Percentiles rank a stretch among this genome's conserved stretches.
Evolutionary conservation across 2,888 invertebrate species (phyloP).

Genomic region (Margaritifera margaritifera): DNA sequence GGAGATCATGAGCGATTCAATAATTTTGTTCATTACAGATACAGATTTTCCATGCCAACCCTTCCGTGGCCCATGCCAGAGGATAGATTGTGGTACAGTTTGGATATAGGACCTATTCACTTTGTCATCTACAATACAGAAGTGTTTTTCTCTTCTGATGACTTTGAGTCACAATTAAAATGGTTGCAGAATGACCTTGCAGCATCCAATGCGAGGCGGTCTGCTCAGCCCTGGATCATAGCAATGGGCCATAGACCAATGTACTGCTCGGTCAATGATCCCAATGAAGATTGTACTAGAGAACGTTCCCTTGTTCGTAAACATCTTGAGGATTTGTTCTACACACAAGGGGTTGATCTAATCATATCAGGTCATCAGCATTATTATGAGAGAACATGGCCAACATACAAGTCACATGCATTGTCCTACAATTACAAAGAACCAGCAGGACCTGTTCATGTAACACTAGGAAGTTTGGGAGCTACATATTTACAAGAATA

Average conservation of each 20-base stretch:
- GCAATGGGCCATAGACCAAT: constrained; percentile 70
- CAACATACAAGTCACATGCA: constrained; percentile 56
- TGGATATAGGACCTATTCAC: constrained; percentile 66
- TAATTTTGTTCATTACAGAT: constrained; percentile 53
- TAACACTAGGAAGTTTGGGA: constrained; percentile 59
- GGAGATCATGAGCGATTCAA: constrained; percentile 60
- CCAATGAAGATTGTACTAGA: constrained; percentile 51
- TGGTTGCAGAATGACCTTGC: constrained; percentile 63
- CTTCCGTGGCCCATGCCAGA: constrained; percentile 63
- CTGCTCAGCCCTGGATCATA: constrained; percentile 67
- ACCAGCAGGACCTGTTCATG: constrained; percentile 59
- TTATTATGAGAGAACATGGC: constrained; percentile 66
- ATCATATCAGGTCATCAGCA: constrained; percentile 63
- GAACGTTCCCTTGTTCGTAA: constrained; percentile 43
- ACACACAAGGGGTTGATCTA: constrained; percentile 62
- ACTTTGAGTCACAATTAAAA: constrained; percentile 75
- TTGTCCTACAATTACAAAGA: constrained; percentile 54
- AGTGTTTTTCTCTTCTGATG: constrained; percentile 71
- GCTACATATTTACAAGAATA: constrained; percentile 48
- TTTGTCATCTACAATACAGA: constrained; percentile 62
- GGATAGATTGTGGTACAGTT: constrained; percentile 69
- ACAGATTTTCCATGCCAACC: constrained; percentile 64
- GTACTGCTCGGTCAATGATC: constrained; percentile 69
- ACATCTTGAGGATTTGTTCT: constrained; percentile 60
- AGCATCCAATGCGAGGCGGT: constrained; percentile 53